Evolutionary conservation across 2,113 vertebrate genomes (phyloP).

Genomic region (Platichthys stellatus): DNA sequence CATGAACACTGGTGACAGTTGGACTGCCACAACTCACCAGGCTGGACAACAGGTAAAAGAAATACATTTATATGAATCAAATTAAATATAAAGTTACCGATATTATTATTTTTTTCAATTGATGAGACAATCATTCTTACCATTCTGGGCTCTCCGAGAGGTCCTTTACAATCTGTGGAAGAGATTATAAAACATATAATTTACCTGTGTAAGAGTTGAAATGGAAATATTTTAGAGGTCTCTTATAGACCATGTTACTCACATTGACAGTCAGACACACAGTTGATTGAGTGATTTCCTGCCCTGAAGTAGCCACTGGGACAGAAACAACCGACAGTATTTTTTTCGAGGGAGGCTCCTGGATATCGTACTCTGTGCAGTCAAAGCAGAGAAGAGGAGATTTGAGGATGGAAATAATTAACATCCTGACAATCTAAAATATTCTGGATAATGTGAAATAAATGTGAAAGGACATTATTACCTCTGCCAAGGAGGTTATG

Average conservation of each 20-base stretch:
- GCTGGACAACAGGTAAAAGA: conserved; percentile 51
- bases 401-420: background rate
- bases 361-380: conserved; percentile 16
- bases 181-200: background rate
- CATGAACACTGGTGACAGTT: conserved; percentile 74
- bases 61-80: background rate
- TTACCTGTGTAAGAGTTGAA: background rate
- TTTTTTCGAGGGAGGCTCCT: background rate
- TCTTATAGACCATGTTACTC: conserved; percentile 28
- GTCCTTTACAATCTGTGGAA: conserved; percentile 75
- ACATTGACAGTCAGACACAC: conserved; percentile 72
- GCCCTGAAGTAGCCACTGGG: conserved; percentile 50
- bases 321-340: conserved; percentile 74
- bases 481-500: too few relatives aligned
- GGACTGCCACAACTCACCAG: conserved; percentile 76
- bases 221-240: background rate
- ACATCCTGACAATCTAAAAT: background rate
- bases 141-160: conserved; percentile 69
- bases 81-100: background rate
- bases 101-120: background rate
- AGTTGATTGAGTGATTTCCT: conserved; percentile 61
- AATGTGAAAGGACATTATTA: background rate
- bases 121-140: conserved; percentile 46
- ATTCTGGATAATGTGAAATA: background rate
- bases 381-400: conserved; percentile 2